Base-by-base conservation (phyloP, 2,113 vertebrate species). In the Catharus minimus region DNA sequence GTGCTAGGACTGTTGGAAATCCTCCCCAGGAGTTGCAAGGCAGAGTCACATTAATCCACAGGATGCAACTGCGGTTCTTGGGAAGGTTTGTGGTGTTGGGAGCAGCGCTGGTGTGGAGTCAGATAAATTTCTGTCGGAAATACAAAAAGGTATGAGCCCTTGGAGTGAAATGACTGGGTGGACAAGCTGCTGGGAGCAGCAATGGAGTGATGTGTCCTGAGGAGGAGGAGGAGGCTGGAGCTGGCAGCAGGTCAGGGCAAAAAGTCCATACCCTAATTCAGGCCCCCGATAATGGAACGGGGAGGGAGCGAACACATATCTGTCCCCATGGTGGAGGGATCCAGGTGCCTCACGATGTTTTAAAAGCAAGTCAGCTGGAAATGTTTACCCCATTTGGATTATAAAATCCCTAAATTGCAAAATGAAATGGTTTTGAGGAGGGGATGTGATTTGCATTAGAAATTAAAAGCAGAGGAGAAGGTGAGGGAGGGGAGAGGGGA, bases 381-480 rank as follows among this genome's bases (percentile, higher is more conserved):
- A 75, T 52, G 58, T 89, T 94, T 84, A 38, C 80, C 36, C 43
- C 55, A 55, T 52, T 50, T 36, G 61, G 80, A 83, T 92, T 81
- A 92, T 73, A 36, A 92, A 90, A 81, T 38, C 87, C 39, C 77
- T 67, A 28, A 62, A 17, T 94, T 89, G 71, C 27, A 39, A 91
- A 95, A 91, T 86, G 79, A 94, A 94, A 94, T 93, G 77, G 86
- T 64, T 96, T 93, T 3, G 32, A 67, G 77, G 66, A 68, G 44
- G 71, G 67, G 80, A 68, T 95, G 79, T 60, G 88, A 90, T 94
- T 90, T 95, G 83, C 90, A 95, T 97, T 91, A 88, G 92, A 82
- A 91, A 93, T 88, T 88, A 86, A 92, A 82, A 92, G 61, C 16
- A 4, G 69, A 69, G 80, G 86, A 64, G 89, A 65, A 81, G 68